Percentiles rank a stretch among this genome's conserved stretches.
Evolutionary conservation across 1,140 invertebrate species (phyloP).

Genomic region (Zaprionus inermis): DNA sequence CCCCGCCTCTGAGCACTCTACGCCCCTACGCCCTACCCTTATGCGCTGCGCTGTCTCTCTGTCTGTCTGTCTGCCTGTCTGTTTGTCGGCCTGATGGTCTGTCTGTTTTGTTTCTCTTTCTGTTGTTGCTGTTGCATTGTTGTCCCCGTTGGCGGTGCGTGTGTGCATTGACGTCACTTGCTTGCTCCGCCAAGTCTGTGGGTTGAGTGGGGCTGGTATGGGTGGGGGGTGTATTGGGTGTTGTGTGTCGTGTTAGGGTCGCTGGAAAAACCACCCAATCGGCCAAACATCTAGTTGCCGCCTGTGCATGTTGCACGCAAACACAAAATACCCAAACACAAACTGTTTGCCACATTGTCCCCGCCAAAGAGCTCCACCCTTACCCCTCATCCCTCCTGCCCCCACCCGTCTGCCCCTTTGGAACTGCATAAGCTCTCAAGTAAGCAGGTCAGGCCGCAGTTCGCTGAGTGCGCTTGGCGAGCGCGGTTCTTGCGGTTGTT

Average conservation of each 20-base stretch:
- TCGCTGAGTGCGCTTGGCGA: conserved; percentile 57
- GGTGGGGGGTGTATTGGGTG: neutral
- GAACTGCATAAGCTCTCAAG: conserved; percentile 56
- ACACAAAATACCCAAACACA: conserved; percentile 54
- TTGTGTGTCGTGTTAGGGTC: neutral
- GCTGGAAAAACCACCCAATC: conserved; percentile 16
- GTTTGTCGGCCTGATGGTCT: too few species aligned
- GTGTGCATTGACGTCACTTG: conserved; percentile 73
- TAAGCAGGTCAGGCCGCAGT: conserved; percentile 75
- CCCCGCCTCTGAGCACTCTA: neutral
- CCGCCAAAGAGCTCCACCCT: conserved; percentile 8
- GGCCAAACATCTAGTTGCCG: conserved; percentile 10
- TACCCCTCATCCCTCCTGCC: neutral
- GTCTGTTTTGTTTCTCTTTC: conserved; percentile 43
- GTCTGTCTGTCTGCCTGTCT: too few species aligned
- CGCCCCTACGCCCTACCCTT: neutral
- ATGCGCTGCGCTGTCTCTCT: too few species aligned
- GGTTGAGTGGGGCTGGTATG: neutral
- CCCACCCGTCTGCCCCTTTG: neutral
- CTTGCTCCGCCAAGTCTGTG: neutral
- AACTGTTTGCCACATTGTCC: conserved; percentile 52
- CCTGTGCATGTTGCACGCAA: conserved; percentile 75
- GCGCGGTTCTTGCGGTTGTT: conserved; percentile 73
- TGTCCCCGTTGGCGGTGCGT: conserved; percentile 56
- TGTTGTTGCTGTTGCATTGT: conserved; percentile 61